Conservation (phyloP, 2,797 vertebrate genomes). For the Adrianichthys oophorus region DNA sequence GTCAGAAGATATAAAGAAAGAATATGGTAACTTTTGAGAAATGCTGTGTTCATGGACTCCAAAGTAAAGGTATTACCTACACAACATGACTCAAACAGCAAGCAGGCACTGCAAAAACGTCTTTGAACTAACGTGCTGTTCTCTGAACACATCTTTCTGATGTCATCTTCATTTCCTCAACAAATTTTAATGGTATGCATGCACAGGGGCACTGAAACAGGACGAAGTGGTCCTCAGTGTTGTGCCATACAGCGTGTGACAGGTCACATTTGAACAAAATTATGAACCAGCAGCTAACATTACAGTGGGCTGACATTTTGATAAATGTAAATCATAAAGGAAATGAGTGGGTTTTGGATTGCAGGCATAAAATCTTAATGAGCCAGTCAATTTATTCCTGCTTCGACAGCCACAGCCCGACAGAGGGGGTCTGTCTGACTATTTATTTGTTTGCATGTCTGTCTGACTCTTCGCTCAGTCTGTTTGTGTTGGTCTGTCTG, state of each 20-base stretch:
- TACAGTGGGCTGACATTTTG: slow-evolving; percentile 67
- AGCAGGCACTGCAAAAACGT: slow-evolving; percentile 7
- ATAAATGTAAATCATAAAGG: slow-evolving; percentile 70
- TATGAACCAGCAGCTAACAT: slow-evolving; percentile 61
- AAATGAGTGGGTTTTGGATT: slow-evolving; percentile 68
- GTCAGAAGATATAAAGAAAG: not conserved
- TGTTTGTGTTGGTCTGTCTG: slow-evolving; percentile 1
- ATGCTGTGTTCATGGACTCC: slow-evolving; percentile 2
- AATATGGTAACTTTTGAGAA: slow-evolving; percentile 6
- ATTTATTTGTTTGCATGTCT: slow-evolving; percentile 36
- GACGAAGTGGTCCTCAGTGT: slow-evolving; percentile 26
- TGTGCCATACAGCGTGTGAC: slow-evolving; percentile 47
- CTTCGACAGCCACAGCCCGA: slow-evolving; percentile 31
- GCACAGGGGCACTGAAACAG: slow-evolving; percentile 31
- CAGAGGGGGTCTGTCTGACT: slow-evolving; percentile 13
- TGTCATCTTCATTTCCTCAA: slow-evolving; percentile 49
- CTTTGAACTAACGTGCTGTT: slow-evolving; percentile 29
- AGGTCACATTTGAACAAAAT: slow-evolving; percentile 57
- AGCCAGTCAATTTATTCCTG: slow-evolving; percentile 58
- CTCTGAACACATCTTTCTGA: slow-evolving; percentile 21
- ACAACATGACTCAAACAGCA: slow-evolving; percentile 10
- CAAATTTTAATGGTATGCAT: slow-evolving; percentile 34
- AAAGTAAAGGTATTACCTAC: slow-evolving; percentile 5
- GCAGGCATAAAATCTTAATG: slow-evolving; percentile 71
- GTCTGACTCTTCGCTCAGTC: slow-evolving; percentile 6